Evolutionary conservation across 2,888 invertebrate species (phyloP), one percentile per base, ranked within the genome.

Genomic region (Dione vanillae): DNA sequence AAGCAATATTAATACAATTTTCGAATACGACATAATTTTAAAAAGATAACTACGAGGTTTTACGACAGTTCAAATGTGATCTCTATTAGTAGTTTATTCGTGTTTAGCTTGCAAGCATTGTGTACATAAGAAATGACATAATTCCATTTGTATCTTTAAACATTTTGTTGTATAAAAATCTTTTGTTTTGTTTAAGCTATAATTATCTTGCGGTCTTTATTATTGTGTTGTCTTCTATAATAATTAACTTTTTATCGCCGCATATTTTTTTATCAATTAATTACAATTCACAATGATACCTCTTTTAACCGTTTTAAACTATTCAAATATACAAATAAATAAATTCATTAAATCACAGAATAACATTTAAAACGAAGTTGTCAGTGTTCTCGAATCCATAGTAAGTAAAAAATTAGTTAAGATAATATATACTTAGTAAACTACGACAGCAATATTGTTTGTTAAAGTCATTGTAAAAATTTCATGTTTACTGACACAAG

Each of bases 161-260:
- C 47, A 47, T 10, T 47, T 47, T 47, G 9, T 47, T 47, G n/a
- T 10, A 47, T 16, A 47, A 47, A 43, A 43, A 43, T 43, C 3
- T 47, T 16, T 47, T 41, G 41, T 41, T 41, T 41, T 11, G 11
- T 41, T 2, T 45, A 5, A n/a, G n/a, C n/a, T 5, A 27, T 54
- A 54, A 54, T 54, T n/a, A 35, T 14, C n/a, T 54, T 14, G 35
- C 10, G 27, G 8, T 52, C 14, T 52, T 52, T 14, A 20, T 52
- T 52, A 27, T 35, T 14, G 8, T 52, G 14, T 8, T 54, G 27
- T n/a, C 35, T 54, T 9, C 14, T 8, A 52, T 27, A 52, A 27
- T 52, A 35, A 54, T 35, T 54, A 54, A n/a, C n/a, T 54, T 35
- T 54, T 35, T 54, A 45, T 54, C 35, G 14, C 14, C 7, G 35